Evolutionary conservation across 2,113 vertebrate species (phyloP).

Genomic region (Psophia crepitans): DNA sequence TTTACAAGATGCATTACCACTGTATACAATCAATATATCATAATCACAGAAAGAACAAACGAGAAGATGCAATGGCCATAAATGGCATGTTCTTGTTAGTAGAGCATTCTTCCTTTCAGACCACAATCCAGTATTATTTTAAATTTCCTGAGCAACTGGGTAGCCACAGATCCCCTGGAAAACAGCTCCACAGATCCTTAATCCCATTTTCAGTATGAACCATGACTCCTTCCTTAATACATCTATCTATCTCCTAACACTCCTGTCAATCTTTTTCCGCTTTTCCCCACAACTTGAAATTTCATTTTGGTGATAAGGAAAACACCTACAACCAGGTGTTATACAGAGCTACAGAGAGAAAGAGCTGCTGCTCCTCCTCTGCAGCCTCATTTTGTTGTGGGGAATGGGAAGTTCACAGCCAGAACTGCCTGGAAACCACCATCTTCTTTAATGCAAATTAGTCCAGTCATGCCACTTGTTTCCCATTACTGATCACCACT

Average conservation of each 20-base stretch:
- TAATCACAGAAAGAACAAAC: conserved; percentile 3
- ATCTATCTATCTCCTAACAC: neutral
- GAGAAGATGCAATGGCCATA: neutral
- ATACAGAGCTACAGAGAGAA: neutral
- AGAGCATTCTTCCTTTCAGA: neutral
- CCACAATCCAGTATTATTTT: neutral
- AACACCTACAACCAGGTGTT: neutral
- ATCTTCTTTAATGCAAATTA: neutral
- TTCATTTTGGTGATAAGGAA: neutral
- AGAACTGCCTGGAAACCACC: neutral
- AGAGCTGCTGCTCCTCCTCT: neutral
- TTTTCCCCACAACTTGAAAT: neutral
- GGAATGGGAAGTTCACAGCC: neutral
- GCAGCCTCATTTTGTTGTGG: neutral
- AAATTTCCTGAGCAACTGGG: neutral
- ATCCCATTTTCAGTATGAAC: neutral
- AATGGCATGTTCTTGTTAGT: neutral
- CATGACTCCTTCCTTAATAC: neutral
- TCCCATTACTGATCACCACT: neutral
- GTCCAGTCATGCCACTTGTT: neutral
- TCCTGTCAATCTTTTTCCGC: neutral
- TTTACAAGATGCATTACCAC: neutral
- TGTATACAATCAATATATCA: conserved; percentile 26
- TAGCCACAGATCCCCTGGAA: neutral
- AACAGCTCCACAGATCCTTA: neutral